phyloP scores from a whole-genome alignment of 1,140 invertebrate species.

The Xylocopa sonorina region DNA sequence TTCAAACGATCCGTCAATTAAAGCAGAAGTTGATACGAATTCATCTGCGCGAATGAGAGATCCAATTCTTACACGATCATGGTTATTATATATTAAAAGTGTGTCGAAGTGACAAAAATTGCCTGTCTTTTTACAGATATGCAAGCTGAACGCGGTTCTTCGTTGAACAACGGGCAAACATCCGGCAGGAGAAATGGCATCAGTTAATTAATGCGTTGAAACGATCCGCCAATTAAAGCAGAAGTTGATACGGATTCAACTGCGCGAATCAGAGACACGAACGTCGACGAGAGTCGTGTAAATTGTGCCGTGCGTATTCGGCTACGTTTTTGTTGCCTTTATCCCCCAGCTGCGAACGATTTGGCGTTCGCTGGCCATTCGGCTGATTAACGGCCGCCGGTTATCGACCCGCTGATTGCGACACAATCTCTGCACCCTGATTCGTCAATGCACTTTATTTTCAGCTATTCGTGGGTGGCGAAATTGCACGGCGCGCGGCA shows the following conservation, averaged over 20 bases:
- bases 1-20: background rate
- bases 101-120: too few species aligned
- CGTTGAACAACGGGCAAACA: background rate
- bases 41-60: background rate
- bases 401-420: constrained; percentile 17
- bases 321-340: constrained; percentile 15
- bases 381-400: constrained; percentile 23
- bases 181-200: background rate
- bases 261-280: background rate
- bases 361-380: constrained; percentile 23
- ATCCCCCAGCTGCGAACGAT: background rate
- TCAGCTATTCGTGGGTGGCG: constrained; percentile 22
- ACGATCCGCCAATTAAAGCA: background rate
- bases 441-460: constrained; percentile 26
- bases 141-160: too few species aligned
- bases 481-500: constrained; percentile 23
- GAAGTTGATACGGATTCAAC: background rate
- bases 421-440: background rate
- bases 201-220: background rate
- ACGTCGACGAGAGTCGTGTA: too few species aligned
- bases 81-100: too few species aligned
- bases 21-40: background rate
- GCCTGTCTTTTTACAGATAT: too few species aligned
- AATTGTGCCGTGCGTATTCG: too few species aligned
- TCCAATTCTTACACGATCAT: too few species aligned